Evolutionary conservation across 2,888 invertebrate species (phyloP).

Genomic region (Brachyptera putata): DNA sequence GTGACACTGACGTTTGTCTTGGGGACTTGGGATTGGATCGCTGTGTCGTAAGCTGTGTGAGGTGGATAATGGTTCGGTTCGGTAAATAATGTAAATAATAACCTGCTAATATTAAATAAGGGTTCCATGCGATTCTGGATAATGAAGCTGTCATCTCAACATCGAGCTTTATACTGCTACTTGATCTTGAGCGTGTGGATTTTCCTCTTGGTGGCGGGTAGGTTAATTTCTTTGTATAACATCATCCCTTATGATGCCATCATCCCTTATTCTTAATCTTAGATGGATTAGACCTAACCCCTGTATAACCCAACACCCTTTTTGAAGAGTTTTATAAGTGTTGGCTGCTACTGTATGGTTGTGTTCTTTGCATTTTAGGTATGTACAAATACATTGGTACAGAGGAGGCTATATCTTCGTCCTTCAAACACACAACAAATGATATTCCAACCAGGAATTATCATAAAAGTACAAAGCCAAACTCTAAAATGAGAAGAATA

Average conservation of each 20-base stretch:
- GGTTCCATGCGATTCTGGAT: constrained; percentile 37
- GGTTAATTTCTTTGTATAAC: constrained; percentile 33
- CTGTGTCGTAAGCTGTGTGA: no score
- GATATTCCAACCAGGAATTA: constrained; percentile 48
- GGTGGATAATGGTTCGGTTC: no score
- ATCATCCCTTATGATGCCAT: neutral
- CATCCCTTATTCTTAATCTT: no score
- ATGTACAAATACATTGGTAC: constrained; percentile 76
- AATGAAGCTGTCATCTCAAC: constrained; percentile 61
- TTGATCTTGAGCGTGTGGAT: constrained; percentile 78
- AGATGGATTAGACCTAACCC: neutral
- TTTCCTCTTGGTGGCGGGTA: constrained; percentile 70
- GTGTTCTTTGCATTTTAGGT: constrained; percentile 47
- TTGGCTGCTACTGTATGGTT: no score
- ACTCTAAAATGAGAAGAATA: constrained; percentile 60
- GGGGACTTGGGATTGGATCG: no score
- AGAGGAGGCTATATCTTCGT: constrained; percentile 46
- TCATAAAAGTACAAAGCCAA: constrained; percentile 54
- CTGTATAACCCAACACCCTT: neutral
- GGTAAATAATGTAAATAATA: no score
- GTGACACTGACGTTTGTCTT: no score
- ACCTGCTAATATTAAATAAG: no score
- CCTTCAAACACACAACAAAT: constrained; percentile 44
- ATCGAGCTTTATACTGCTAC: constrained; percentile 77
- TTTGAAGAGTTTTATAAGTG: no score